Evolutionary conservation across 2,797 vertebrate species (phyloP), one percentile per base, ranked within the genome.

Genomic region (Enteromius treurensis): DNA sequence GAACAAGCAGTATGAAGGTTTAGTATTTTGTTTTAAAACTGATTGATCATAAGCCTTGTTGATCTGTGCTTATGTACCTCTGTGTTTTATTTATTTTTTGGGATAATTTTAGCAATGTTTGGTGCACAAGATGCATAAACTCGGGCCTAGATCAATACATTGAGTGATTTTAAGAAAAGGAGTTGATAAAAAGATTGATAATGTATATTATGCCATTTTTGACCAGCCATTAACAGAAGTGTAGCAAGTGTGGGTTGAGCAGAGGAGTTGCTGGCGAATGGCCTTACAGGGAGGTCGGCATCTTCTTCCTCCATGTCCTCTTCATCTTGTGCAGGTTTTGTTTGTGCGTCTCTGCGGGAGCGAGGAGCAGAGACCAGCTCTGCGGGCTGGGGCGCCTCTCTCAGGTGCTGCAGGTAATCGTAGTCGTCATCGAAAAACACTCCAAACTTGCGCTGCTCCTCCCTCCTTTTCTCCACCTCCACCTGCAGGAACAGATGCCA

Each of bases 341-440:
- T 67, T 64, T 10, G 85, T 14, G 37, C 71, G 26, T 91, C 87
- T 7, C 76, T 47, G 23, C 75, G 58, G 0, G 3, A 26, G 1
- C 86, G 10, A 0, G 68, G 81, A 11, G 94, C 86, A 0, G 94
- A 93, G 82, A 98, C 91, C 26, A 98, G 95, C 91, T 99, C 97
- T 0, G 91, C 74, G 0, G 91, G 77, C 23, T 87, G 92, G 0
- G 92, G 86, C 0, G 94, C 85, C 89, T 98, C 97, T 91, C 94
- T 98, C 82, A 99, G 95, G 90, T 99, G 98, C 90, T 99, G 98
- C 87, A 99, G 92, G 90, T 99, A 99, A 91, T 99, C 87, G 65
- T 99, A 99, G 87, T 98, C 95, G 7, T 99, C 98, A 21, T 99
- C 98, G 45, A 97, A 99, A 92, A 99, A 99, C 34, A 99, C 96